Conservation (phyloP, 2,113 vertebrate species). For the Enhydra lutris region DNA sequence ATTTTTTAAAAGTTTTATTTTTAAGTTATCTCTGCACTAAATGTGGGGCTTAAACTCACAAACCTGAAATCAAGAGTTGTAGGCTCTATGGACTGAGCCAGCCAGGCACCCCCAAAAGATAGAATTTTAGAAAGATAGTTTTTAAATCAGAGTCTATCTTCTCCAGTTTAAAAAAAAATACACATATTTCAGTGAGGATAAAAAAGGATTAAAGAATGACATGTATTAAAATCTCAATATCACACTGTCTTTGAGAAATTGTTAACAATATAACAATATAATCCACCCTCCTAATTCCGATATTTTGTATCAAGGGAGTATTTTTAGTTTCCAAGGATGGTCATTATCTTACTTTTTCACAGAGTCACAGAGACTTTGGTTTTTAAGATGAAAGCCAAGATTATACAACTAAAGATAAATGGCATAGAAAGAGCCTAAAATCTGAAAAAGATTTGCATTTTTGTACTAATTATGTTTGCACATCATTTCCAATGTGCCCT, state of each 20-base stretch:
- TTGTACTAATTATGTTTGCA: not conserved
- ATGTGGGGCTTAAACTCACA: not conserved
- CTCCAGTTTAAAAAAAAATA: not conserved
- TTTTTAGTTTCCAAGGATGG: constrained; percentile 13
- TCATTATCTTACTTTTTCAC: not conserved
- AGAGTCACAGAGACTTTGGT: not conserved
- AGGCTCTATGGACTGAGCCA: not conserved
- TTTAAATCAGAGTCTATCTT: not conserved
- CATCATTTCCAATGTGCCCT: not conserved
- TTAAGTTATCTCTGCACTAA: not conserved
- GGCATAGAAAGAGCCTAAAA: not conserved
- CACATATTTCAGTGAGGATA: not conserved
- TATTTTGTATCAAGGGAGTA: not conserved
- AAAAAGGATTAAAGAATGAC: not conserved
- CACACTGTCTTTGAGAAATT: not conserved
- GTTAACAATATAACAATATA: not conserved
- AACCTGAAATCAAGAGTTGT: not conserved
- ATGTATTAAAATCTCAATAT: not conserved
- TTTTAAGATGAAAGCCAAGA: not conserved
- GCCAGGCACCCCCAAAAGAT: not conserved
- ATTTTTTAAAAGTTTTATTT: not conserved
- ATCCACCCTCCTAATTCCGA: not conserved
- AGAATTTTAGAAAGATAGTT: not conserved
- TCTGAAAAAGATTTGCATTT: not conserved
- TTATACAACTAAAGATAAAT: not conserved